Evolutionary conservation across 1,140 invertebrate genomes (phyloP).

Genomic region (Trachelipus rathkii): DNA sequence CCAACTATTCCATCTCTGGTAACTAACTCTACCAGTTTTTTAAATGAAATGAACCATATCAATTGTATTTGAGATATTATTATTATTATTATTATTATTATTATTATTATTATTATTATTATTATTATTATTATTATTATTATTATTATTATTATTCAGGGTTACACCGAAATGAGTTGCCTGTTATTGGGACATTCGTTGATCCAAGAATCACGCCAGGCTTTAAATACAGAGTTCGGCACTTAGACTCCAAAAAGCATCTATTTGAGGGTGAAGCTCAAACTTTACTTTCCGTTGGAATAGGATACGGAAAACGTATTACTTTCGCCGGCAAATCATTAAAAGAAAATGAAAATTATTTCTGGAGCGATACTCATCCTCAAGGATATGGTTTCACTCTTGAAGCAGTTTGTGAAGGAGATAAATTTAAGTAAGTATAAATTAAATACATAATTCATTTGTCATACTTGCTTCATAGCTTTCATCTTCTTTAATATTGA

Average conservation of each 20-base stretch:
- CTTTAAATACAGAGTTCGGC: constrained; percentile 66
- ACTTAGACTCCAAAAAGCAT: constrained; percentile 56
- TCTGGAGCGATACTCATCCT: constrained; percentile 73
- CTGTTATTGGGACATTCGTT: constrained; percentile 71
- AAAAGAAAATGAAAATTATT: constrained; percentile 62
- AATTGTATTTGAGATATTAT: no score
- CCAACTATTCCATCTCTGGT: background rate
- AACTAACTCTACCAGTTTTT: background rate
- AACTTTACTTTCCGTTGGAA: constrained; percentile 62
- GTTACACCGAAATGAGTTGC: constrained; percentile 57
- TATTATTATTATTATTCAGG: background rate
- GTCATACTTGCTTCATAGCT: background rate
- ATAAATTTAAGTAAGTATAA: constrained; percentile 55
- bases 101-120: no score
- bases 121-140: no score
- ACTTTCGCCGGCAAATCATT: constrained; percentile 64
- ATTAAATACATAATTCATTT: background rate
- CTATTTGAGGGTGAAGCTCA: constrained; percentile 62
- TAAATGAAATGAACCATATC: no score
- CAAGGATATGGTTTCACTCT: constrained; percentile 67
- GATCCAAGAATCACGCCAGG: constrained; percentile 68
- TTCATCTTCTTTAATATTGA: background rate
- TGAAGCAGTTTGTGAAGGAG: constrained; percentile 60
- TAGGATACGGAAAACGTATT: constrained; percentile 70
- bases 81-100: background rate